Percentiles rank a stretch among this genome's conserved stretches.
phyloP scores from a whole-genome alignment of 2,113 vertebrate genomes.

The Balaenoptera acutorostrata region DNA sequence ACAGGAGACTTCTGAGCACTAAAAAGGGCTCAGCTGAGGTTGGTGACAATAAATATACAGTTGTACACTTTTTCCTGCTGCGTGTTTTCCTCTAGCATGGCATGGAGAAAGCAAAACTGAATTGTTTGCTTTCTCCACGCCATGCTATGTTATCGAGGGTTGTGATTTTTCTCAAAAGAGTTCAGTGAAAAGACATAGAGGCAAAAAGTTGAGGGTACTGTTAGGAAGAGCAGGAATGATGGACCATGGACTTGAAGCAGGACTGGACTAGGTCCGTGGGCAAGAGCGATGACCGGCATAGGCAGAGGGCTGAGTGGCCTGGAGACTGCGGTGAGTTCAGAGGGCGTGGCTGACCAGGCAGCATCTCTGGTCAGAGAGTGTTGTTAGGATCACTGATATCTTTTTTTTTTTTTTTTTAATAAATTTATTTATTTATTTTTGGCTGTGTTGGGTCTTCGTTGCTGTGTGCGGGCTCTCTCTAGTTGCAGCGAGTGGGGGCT shows the following conservation, averaged over 20 bases:
- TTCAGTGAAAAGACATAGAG: background rate
- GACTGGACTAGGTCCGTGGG: background rate
- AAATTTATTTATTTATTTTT: too few species aligned
- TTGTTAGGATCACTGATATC: background rate
- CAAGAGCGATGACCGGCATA: accelerated
- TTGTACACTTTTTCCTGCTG: too few species aligned
- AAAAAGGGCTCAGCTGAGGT: background rate
- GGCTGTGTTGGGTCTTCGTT: too few species aligned
- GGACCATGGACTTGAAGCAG: background rate
- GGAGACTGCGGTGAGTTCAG: background rate
- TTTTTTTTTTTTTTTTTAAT: background rate
- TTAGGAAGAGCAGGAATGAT: background rate
- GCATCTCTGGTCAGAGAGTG: background rate
- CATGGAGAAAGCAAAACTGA: background rate
- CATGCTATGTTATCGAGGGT: background rate
- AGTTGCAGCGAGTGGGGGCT: too few species aligned
- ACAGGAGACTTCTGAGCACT: background rate
- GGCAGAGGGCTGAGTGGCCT: background rate
- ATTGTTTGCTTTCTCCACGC: too few species aligned
- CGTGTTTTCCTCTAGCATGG: background rate
- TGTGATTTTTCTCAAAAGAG: background rate
- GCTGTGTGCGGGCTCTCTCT: too few species aligned
- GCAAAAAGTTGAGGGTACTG: background rate
- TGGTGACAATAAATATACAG: background rate
- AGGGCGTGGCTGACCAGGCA: background rate